phyloP scores from a whole-genome alignment of 2,888 invertebrate genomes.

The Campoplex capitator region DNA sequence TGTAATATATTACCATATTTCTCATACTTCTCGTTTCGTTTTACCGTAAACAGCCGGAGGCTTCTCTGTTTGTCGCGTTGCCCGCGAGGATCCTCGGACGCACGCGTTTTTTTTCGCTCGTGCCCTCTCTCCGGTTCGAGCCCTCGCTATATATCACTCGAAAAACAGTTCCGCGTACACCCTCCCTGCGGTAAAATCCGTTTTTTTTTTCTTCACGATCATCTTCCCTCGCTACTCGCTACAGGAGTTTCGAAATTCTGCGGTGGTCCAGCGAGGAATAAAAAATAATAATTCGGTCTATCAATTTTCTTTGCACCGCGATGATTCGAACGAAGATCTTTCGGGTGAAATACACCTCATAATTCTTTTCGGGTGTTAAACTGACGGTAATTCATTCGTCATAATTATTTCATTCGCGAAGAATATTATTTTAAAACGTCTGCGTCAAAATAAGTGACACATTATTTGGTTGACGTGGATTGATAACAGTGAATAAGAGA shows the following conservation, averaged over 20 bases:
- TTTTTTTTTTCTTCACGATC: background rate
- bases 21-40: background rate
- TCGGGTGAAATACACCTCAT: background rate
- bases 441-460: constrained; percentile 35
- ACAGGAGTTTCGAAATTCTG: background rate
- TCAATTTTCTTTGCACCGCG: background rate
- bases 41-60: background rate
- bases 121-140: background rate
- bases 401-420: constrained; percentile 9
- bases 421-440: constrained; percentile 24
- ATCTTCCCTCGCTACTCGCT: background rate
- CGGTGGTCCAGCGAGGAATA: background rate
- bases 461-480: constrained; percentile 30
- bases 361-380: background rate
- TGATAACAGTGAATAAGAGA: constrained; percentile 23
- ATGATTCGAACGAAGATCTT: background rate
- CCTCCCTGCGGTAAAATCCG: background rate
- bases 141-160: background rate
- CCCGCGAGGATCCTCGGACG: constrained; percentile 17
- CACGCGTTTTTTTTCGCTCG: constrained; percentile 37
- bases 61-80: constrained; percentile 23
- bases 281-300: background rate
- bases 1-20: background rate
- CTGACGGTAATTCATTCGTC: constrained; percentile 21
- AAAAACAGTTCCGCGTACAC: background rate